Evolutionary conservation across 2,888 invertebrate species (phyloP), one percentile per base, ranked within the genome.

Genomic region (Drymonia ruficornis): DNA sequence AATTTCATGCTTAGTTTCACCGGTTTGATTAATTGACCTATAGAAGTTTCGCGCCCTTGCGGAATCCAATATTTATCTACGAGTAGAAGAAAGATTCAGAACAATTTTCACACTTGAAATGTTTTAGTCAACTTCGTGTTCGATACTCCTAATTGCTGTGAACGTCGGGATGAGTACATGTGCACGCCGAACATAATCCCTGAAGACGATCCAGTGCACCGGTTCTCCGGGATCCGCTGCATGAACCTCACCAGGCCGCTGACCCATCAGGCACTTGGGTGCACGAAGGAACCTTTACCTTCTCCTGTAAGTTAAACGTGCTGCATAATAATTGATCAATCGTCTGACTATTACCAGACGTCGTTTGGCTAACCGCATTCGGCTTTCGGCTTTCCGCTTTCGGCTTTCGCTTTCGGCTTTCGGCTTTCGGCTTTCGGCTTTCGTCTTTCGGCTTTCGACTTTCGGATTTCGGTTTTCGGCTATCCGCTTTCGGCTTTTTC

Each of bases 221-320:
- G 77, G 13, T 81, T 80, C 55, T 71, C 76, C 11, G 64, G 66
- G 4, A 66, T 78, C 5, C 67, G 77, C 9, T 83, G 82, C 52
- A 52, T 78, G 57, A 80, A 82, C 47, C 52, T 80, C 54, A 83
- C 80, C 5, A 69, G 72, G 7, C 81, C 83, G 0, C 63, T 67
- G n/a, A 65, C 75, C 2, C 82, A 69, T 53, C 81, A 80, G 52
- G 65, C 69, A 2, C 56, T 58, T 4, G 75, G 77, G 13, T 83
- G 83, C 48, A 48, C 70, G 18, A 64, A 59, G 4, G 71, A 73
- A 7, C n/a, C 28, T 9, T 5, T 19, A n/a, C 52, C 58, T 1
- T 4, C 51, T 9, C 58, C 54, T 15, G 60, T 53, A 59, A 46
- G 52, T 40, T 15, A 3, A 6, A 23, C 23, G n/a, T n/a, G n/a